Conservation (phyloP, 2,113 vertebrate genomes). For the Cyphomyrus discorhynchus region DNA sequence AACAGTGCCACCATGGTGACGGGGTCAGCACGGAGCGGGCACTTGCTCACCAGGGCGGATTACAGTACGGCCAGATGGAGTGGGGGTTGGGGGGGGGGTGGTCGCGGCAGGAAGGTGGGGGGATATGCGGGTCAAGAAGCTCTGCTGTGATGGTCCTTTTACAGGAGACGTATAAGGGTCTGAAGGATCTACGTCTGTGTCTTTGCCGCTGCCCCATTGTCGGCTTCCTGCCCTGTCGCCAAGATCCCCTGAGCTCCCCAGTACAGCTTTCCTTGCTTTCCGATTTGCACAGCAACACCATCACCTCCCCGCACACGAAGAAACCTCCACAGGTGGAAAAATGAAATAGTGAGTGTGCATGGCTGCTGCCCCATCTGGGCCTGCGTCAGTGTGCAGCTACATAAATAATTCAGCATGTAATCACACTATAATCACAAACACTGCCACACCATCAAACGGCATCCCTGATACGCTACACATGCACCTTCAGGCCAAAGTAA, state of each 20-base stretch:
- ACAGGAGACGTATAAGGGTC: background rate
- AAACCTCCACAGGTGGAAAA: background rate
- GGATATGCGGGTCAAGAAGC: background rate
- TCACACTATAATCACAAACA: background rate
- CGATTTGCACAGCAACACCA: background rate
- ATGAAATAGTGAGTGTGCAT: background rate
- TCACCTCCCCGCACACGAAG: background rate
- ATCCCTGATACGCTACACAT: background rate
- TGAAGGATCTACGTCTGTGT: background rate
- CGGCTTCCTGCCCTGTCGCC: background rate
- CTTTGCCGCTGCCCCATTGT: background rate
- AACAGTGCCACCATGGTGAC: background rate
- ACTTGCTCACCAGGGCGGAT: background rate
- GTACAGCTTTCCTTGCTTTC: background rate
- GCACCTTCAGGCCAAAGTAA: background rate
- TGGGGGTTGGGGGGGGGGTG: background rate
- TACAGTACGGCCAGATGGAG: slow-evolving; percentile 5
- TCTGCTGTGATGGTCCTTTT: background rate
- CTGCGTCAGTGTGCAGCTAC: background rate
- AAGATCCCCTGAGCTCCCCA: background rate
- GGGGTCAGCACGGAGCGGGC: background rate
- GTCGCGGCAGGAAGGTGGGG: background rate
- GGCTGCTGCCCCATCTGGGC: background rate
- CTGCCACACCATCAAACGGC: background rate
- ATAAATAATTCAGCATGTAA: background rate